Base-by-base conservation (phyloP, 2,888 invertebrate genomes). In the Troglohyphantes excavatus region DNA sequence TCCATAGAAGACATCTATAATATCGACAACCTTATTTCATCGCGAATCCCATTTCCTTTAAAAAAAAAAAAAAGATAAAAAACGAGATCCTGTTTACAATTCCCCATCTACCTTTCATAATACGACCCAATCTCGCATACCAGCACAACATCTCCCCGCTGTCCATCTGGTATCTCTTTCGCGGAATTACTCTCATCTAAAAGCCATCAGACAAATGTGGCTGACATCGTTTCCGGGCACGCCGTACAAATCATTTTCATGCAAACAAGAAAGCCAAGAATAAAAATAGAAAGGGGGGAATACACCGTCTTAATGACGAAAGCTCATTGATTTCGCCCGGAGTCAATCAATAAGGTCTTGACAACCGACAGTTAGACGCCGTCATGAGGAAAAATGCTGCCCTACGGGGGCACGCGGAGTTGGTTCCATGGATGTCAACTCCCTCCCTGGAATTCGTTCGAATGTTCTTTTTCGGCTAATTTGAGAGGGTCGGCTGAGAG, bases 331-430 rank as follows among this genome's bases (percentile, higher is more conserved):
- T 82, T 70, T 61, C 21, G 59, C 53, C 23, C 21, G 61, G 33
- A 53, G 39, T 29, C 65, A 75, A 84, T 84, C 84, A 84, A 84
- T 84, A 84, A 27, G 21, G 23, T 29, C 84, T 75, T 84, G 65
- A 75, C 84, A 75, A 84, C 75, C 84, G 84, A 46, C 84, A 33
- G 46, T 67, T 67, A 26, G 84, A 33, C 84, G 84, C 84, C 84
- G 29, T 33, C 68, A 61, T 26, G 70, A 72, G 70, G 70, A 72
- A 82, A 72, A 70, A 61, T 70, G 67, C 53, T 78, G 2, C 43
- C 65, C 53, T 39, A 17, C 23, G 13, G 11, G 46, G 67, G 19
- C 63, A 21, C 27, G 65, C 29, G 43, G 65, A n/a, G 29, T 33
- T 63, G 11, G 43, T 72, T 26, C 39, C n/a, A 26, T 23, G 65